Base-by-base conservation (phyloP, 2,888 invertebrate genomes). In the Stenotaenia linearis region DNA sequence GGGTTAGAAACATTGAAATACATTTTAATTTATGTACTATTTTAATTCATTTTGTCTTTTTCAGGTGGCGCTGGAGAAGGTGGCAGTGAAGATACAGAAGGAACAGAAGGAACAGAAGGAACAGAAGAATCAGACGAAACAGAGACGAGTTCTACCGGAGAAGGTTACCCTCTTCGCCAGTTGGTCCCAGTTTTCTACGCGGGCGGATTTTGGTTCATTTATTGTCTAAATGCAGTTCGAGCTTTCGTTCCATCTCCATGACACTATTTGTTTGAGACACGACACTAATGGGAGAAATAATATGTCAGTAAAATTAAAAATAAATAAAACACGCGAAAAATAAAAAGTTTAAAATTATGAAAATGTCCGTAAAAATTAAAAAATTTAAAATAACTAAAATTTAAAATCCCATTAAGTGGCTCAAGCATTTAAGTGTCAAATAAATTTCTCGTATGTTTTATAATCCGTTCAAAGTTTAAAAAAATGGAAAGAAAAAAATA, bases 181-280 rank as follows among this genome's bases (percentile, higher is more conserved):
- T 25, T 74, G 15, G 32, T 74, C 5, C 74, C 74, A 5, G 74
- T 74, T 25, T n/a, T 74, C 12, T 74, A 74, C 23, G 74, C 74
- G 5, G 74, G 74, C 15, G 74, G 74, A 74, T 74, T 74, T 74
- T 74, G 74, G 74, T 32, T 74, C 23, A 32, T 74, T n/a, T 74
- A 74, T 74, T 74, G 74, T 7, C 30, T 74, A 15, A 74, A 74
- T 25, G 74, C 74, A 10, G n/a, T 74, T 28, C 28, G 74, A 32
- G 74, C 74, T 32, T 74, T 74, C n/a, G 74, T 74, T 15, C 74
- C 74, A 2, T n/a, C 32, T 15, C 74, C 74, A 5, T 74, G 25
- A 74, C n/a, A 45, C 1, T 1, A n/a, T 18, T 45, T 45, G 18
- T 45, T 45, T 18, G 45, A 45, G 45, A n/a, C n/a, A 3, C n/a